Evolutionary conservation across 2,113 vertebrate species (phyloP), one percentile per base, ranked within the genome.

Genomic region (Pteronura brasiliensis): DNA sequence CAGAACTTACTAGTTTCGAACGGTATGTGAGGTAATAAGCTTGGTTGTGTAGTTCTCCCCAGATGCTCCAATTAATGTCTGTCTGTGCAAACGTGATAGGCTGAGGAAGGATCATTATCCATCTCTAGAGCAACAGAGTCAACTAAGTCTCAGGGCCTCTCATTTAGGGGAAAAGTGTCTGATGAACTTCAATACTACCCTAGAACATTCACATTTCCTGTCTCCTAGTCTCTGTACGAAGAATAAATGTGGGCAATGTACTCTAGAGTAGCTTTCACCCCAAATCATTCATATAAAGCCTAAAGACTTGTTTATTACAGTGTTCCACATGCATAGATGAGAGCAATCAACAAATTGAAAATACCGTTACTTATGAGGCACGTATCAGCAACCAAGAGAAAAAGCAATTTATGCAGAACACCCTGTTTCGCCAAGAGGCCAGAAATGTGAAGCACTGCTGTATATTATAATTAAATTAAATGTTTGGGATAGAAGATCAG

Each of bases 281-380:
- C 92, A 95, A 87, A 31, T 13, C 47, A 39, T 77, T 87, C 76
- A 39, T 52, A 92, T 63, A 83, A 95, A 97, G 87, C 21, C n/a
- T 83, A 94, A 67, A 36, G 52, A 82, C 36, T 79, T 86, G 27
- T 92, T 97, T 92, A 63, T 52, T 47, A 80, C 18, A 34, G 69
- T 31, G 44, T 55, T 93, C 83, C 21, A 42, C 12, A 42, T 55
- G 57, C 25, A 84, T 18, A 14, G 14, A 31, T 47, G 21, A 59
- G 4, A 95, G 39, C 65, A 17, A 79, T 59, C 57, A 86, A 20
- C 42, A 82, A 61, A 31, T 71, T 77, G n/a, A 67, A 83, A 47
- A 67, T 77, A 93, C 49, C n/a, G 49, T 65, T 84, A 89, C n/a
- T 90, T 72, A 82, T 52, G 27, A 67, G 84, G 17, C 39, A 59